Evolutionary conservation across 2,888 invertebrate genomes (phyloP), one percentile per base, ranked within the genome.

Genomic region (Deilephila elpenor): DNA sequence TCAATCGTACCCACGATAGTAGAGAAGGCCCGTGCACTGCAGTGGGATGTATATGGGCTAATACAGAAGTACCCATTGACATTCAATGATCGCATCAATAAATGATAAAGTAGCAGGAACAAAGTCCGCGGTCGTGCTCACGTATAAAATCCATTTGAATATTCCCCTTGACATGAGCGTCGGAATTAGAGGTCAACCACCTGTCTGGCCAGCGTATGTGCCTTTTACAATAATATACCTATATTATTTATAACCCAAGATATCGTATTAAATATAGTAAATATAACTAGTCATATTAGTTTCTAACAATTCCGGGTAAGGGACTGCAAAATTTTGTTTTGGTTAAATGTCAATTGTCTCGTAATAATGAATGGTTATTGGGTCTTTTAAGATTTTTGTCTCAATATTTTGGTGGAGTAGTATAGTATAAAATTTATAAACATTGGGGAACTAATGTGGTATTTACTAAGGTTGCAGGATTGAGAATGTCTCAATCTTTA

Each of bases 111-210:
- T 67, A 20, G 44, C 44, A 67, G 64, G 44, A 67, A 67, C 64
- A 67, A 67, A 67, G 64, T 67, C 64, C 64, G 64, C 44, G 37
- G 64, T 64, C 34, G n/a, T 34, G 64, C 37, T 67, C 44, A 67
- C 44, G 64, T 67, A 44, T 67, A 67, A 44, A 67, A n/a, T 44
- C 44, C 44, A 67, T 67, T 67, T 67, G 44, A 67, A 44, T 56
- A 29, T 61, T 73, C 60, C 25, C 71, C 71, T 71, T 62, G 61
- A 73, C 37, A 59, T 73, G 61, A 71, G 34, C 25, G 60, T 11
- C 62, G 53, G 29, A 70, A 25, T 34, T 60, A 74, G 70, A 76
- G 76, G 76, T 76, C 74, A 75, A 74, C 74, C 74, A 75, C 73
- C 73, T 75, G 73, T 20, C 61, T 70, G 32, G 73, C 51, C 70